These are phyloP conservation scores for Clarias macrocephalus DNA, from an alignment of 2,113 vertebrate genomes.

Conservation along the genomic window DNA sequence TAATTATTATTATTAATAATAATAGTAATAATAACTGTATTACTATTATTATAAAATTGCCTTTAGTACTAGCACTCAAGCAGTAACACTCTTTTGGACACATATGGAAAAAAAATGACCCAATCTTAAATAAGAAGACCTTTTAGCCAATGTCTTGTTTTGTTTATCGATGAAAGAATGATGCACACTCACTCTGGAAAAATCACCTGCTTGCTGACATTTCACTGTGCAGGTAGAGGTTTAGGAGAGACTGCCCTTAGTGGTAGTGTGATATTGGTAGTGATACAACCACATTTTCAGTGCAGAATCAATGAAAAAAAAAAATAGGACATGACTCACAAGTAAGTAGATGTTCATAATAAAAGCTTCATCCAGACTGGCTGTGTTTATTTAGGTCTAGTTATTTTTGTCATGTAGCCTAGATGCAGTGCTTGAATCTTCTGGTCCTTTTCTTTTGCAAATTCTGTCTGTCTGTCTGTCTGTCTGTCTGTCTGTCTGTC, in stretches of 20 bases:
- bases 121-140: not conserved
- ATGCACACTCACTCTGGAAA: constrained; percentile 12
- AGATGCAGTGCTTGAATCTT: constrained; percentile 4
- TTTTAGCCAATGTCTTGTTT: not conserved
- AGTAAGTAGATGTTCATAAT: constrained; percentile 24
- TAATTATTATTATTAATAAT: too few relatives aligned
- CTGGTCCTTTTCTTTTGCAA: constrained; percentile 4
- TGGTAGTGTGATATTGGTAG: not conserved
- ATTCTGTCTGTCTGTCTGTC: not conserved
- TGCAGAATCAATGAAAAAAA: constrained; percentile 7
- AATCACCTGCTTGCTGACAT: constrained; percentile 17
- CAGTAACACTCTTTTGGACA: not conserved
- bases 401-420: constrained; percentile 31
- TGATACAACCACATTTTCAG: not conserved
- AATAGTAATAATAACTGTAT: too few relatives aligned
- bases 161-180: not conserved
- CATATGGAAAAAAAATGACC: not conserved
- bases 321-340: not conserved
- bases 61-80: not conserved
- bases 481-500: not conserved
- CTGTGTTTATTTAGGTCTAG: constrained; percentile 30
- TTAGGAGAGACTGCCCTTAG: not conserved
- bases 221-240: constrained; percentile 12
- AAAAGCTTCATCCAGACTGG: constrained; percentile 3
- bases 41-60: too few relatives aligned